phyloP scores from a whole-genome alignment of 2,888 invertebrate genomes.

The Schizaphis graminum region DNA sequence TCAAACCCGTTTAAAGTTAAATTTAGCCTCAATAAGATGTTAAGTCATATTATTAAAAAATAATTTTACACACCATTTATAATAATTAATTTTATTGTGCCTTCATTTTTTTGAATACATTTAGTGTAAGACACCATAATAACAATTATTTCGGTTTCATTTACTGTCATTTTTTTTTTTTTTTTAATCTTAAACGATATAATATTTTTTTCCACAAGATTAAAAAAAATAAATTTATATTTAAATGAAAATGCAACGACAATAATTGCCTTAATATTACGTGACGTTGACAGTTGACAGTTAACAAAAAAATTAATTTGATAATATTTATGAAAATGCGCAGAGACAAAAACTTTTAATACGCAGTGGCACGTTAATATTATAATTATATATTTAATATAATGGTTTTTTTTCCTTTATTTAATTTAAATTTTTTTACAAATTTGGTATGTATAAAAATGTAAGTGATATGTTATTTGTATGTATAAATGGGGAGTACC shows the following conservation, averaged over 20 bases:
- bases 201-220: not conserved
- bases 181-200: not conserved
- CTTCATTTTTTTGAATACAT: not conserved
- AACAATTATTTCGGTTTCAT: conserved; percentile 25
- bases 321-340: not conserved
- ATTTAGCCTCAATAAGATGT: not conserved
- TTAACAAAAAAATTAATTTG: not conserved
- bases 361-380: not conserved
- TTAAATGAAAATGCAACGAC: not conserved
- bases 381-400: not conserved
- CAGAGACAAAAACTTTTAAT: not conserved
- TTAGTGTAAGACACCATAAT: not conserved
- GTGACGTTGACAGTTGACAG: conserved; percentile 9
- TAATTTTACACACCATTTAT: not conserved
- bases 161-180: not conserved
- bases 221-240: conserved; percentile 1
- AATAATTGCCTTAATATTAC: conserved; percentile 8
- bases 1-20: not conserved
- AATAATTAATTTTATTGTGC: conserved; percentile 22
- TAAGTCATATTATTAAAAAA: not conserved
- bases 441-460: not conserved
- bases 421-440: not conserved
- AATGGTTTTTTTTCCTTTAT: not conserved
- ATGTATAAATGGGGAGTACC: not conserved
- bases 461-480: not conserved